These are phyloP conservation scores for Prunella himalayana DNA, from an alignment of 2,113 vertebrate genomes.

Conservation along the genomic window DNA sequence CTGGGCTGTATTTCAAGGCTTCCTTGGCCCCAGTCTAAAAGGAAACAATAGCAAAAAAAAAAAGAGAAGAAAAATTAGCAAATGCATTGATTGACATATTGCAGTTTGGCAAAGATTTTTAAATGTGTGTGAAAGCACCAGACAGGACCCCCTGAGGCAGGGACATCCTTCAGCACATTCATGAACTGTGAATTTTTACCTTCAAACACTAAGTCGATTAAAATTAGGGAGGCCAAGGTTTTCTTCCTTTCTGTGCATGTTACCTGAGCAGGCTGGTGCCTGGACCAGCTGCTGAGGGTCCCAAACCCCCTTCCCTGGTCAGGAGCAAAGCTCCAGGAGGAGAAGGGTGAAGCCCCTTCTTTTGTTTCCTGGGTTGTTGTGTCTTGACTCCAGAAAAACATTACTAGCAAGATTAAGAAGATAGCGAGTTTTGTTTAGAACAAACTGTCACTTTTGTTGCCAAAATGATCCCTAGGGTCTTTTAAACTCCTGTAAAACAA, in stretches of 20 bases:
- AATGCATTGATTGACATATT: neutral
- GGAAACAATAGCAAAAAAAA: neutral
- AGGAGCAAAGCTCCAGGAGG: neutral
- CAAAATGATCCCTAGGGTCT: neutral
- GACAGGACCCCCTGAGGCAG: neutral
- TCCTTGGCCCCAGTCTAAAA: conserved; percentile 7
- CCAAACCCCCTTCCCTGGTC: neutral
- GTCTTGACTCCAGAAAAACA: neutral
- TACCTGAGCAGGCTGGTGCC: neutral
- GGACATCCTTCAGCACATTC: rapidly evolving
- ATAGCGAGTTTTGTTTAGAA: neutral
- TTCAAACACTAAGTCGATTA: neutral
- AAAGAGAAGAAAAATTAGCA: neutral
- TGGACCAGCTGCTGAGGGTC: neutral
- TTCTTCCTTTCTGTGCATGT: neutral
- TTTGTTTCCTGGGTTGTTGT: neutral
- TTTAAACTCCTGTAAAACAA: neutral
- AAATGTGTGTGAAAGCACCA: neutral
- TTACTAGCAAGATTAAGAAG: neutral
- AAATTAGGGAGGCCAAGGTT: neutral
- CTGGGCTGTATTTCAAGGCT: neutral
- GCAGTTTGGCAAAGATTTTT: neutral
- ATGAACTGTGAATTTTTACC: neutral
- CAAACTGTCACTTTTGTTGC: neutral
- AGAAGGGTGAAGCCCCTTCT: rapidly evolving